Base-by-base conservation (phyloP, 2,797 vertebrate species). In the Pyrocephalus nanus region DNA sequence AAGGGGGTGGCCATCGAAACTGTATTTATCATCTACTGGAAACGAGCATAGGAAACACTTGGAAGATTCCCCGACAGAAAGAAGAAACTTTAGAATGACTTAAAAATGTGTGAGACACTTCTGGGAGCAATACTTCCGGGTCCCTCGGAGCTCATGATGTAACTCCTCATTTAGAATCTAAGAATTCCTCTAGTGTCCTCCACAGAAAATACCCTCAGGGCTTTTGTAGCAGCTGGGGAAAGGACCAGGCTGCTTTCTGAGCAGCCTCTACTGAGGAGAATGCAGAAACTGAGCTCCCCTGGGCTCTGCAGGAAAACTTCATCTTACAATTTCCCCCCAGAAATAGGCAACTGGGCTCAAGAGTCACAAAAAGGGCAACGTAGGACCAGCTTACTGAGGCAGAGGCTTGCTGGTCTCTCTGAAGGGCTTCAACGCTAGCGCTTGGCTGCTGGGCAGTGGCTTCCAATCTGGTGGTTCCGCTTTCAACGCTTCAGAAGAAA, bases 401-500 rank as follows among this genome's bases (percentile, higher is more conserved):
- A 79, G 97, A 97, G 81, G 98, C 98, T 88, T 98, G 97, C 58
- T 97, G 95, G 20, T 97, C 98, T 97, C 98, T 98, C 96, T 99
- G 98, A 87, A 99, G 98, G 6, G 97, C 95, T 60, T 99, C 99
- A 30, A 98, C 98, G 94, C 96, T 98, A 51, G 95, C 97, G 26
- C 77, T 97, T 92, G 99, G 98, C 66, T 99, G 98, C 92, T 98
- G 99, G 57, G 98, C 92, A 50, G 98, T 97, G 58, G 97, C 98
- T 96, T 99, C 98, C 75, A 99, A 96, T 83, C 96, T 97, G 71
- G 98, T 98, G 34, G 99, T 99, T 96, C 99, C 98, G 40, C 98
- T 98, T 98, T 99, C 99, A 94, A 99, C 96, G 96, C 36, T 38
- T 38, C 36, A 96, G 74, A 47, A 64, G 8, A 91, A 94, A 72